phyloP scores from a whole-genome alignment of 2,888 invertebrate genomes.

The Drosophila lutescens region DNA sequence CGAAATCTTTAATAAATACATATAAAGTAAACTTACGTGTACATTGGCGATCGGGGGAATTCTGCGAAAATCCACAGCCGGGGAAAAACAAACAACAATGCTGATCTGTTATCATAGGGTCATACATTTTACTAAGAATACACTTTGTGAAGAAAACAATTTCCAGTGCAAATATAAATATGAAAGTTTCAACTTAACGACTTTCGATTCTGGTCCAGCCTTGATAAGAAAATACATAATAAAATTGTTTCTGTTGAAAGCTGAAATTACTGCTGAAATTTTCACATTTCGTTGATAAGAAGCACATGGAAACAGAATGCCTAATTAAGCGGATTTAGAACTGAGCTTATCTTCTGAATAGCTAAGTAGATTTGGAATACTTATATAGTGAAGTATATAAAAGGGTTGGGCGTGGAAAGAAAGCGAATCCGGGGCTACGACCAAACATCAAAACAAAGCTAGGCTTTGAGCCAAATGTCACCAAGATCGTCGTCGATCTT shows the following conservation, averaged over 20 bases:
- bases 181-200: conserved; percentile 17
- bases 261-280: conserved; percentile 30
- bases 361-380: not conserved
- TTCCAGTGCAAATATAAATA: conserved; percentile 12
- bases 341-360: conserved; percentile 31
- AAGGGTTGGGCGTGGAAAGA: conserved; percentile 12
- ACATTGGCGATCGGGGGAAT: conserved; percentile 30
- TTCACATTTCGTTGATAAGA: conserved; percentile 44
- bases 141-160: not conserved
- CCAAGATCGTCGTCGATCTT: conserved; percentile 9
- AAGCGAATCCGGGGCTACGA: conserved; percentile 19
- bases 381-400: conserved; percentile 1
- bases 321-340: conserved; percentile 34
- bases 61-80: conserved; percentile 16
- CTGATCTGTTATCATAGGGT: not conserved
- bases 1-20: conserved; percentile 20
- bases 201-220: conserved; percentile 41
- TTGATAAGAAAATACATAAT: conserved; percentile 39
- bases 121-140: conserved; percentile 20
- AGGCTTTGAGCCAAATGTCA: not conserved
- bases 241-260: conserved; percentile 25
- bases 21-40: not conserved
- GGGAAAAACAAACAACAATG: conserved; percentile 18
- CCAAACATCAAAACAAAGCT: not conserved
- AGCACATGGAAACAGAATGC: conserved; percentile 48